These are phyloP conservation scores for Urocynchramus pylzowi DNA, from an alignment of 2,113 vertebrate genomes.

Conservation along the genomic window DNA sequence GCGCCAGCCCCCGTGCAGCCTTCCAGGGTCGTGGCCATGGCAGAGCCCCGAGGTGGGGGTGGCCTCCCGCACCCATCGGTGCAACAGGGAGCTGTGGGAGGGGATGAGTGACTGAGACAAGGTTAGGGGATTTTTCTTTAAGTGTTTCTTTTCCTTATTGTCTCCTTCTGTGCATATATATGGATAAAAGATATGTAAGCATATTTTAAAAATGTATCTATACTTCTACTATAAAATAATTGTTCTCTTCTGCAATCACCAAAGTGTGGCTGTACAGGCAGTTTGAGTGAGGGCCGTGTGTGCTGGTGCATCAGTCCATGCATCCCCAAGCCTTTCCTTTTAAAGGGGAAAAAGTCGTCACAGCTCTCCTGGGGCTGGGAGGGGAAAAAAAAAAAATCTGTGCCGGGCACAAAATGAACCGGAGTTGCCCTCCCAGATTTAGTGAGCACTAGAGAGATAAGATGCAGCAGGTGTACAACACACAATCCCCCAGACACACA, in stretches of 20 bases:
- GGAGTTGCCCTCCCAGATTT: neutral
- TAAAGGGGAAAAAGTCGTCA: neutral
- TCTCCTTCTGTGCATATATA: neutral
- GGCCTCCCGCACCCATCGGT: neutral
- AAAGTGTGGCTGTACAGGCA: neutral
- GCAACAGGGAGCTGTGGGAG: neutral
- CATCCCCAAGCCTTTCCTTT: neutral
- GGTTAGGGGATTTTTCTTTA: neutral
- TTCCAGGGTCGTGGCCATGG: neutral
- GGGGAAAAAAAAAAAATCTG: neutral
- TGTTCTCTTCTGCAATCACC: neutral
- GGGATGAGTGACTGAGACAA: fast-evolving
- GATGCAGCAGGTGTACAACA: neutral
- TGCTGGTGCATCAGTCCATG: neutral
- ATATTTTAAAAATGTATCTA: too few relatives aligned
- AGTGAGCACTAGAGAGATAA: neutral
- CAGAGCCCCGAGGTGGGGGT: neutral
- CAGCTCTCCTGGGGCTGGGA: neutral
- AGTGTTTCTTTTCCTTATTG: neutral
- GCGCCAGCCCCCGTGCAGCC: fast-evolving
- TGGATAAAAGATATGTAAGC: too few relatives aligned
- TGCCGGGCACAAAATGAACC: neutral
- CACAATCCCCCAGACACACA: neutral
- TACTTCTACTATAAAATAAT: neutral
- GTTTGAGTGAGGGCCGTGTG: fast-evolving